Conservation (phyloP, 53 echinoderm and acorn worm species). For the Paelopatides confundens region DNA sequence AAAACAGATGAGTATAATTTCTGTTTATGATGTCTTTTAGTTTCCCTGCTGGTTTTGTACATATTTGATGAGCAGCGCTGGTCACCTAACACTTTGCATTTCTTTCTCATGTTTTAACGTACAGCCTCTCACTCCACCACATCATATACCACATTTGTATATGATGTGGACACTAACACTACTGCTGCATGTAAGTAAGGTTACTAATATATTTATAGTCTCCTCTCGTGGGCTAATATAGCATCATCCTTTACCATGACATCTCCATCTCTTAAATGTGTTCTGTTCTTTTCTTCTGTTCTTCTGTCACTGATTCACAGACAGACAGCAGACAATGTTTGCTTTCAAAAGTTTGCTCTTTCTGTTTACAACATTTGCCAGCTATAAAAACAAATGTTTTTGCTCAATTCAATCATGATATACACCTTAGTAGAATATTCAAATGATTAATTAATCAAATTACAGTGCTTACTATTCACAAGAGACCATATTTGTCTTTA, state of each 20-base stretch:
- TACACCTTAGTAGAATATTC: too few relatives aligned
- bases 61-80: not conserved
- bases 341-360: not conserved
- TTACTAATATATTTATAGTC: not conserved
- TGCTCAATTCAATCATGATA: too few relatives aligned
- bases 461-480: too few relatives aligned
- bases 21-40: too few relatives aligned
- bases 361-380: too few relatives aligned
- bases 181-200: constrained; percentile 31
- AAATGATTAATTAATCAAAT: too few relatives aligned
- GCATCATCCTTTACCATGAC: not conserved
- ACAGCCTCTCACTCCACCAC: constrained; percentile 18
- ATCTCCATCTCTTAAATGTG: not conserved
- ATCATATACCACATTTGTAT: constrained; percentile 33
- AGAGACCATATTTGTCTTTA: too few relatives aligned
- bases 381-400: too few relatives aligned
- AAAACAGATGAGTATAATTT: too few relatives aligned
- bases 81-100: not conserved
- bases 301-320: not conserved
- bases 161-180: constrained; percentile 5
- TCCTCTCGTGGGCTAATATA: too few relatives aligned
- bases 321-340: not conserved
- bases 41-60: too few relatives aligned
- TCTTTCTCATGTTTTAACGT: constrained; percentile 8
- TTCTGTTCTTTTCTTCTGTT: too few relatives aligned